Evolutionary conservation across 2,113 vertebrate genomes (phyloP), one percentile per base, ranked within the genome.

Genomic region (Sturnira hondurensis): DNA sequence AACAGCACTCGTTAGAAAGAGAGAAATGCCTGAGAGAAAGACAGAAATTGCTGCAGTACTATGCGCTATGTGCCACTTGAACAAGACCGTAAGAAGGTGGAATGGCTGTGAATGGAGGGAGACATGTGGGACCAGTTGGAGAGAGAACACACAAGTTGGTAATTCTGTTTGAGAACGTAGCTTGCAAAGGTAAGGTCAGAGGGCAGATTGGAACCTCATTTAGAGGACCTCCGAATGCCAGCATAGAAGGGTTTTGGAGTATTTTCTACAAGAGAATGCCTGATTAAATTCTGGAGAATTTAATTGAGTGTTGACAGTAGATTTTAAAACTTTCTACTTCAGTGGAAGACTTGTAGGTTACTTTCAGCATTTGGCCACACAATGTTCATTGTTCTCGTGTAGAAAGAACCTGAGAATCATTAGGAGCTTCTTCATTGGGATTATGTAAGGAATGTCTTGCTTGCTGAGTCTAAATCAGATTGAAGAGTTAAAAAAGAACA

Each of bases 401-500:
- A 92, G 95, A 96, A 93, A 94, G 95, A 92, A 92, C 89, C 91
- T 94, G 5, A 89, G 86, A 95, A 87, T 95, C 92, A 73, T 94
- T 73, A 97, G 81, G 50, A 84, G 77, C 81, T 70, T 81, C 85
- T 95, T 95, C 70, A 15, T 56, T 26, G 76, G 77, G 73, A 92
- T 97, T 96, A 97, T 38, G 31, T 97, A 97, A 97, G 86, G 87
- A 90, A 93, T 86, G 77, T 92, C 96, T 96, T 84, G 76, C 96
- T 95, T 93, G 90, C 76, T 7, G 13, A 85, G 85, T 86, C 94
- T 94, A 93, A 96, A 96, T 96, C 68, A 43, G 90, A 97, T 90
- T 78, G 95, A 97, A 95, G 94, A 97, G 89, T 97, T 97, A 94
- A 98, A 96, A 97, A 93, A 93, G 96, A 97, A 93, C 63, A 97